Conservation (phyloP, 2,113 vertebrate species). For the Cyanoramphus novaezelandiae region DNA sequence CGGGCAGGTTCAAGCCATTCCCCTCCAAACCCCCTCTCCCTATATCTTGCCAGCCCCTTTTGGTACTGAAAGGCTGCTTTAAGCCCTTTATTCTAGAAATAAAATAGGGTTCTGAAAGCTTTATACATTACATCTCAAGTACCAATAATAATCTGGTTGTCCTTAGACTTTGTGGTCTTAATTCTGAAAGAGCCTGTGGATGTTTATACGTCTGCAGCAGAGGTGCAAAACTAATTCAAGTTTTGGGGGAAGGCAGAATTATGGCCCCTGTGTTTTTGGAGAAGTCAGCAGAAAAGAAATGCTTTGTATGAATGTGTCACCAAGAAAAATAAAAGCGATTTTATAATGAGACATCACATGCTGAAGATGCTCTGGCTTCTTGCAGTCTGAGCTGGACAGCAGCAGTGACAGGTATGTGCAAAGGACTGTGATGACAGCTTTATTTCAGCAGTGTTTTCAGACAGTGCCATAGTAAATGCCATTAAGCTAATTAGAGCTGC, state of each 20-base stretch:
- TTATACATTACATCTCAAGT: background rate
- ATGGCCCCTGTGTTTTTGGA: background rate
- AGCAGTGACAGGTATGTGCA: background rate
- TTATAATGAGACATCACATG: background rate
- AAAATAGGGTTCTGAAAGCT: background rate
- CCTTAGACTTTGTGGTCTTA: background rate
- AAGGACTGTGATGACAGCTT: background rate
- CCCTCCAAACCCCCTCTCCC: background rate
- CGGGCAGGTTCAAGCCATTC: background rate
- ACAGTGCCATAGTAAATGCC: background rate
- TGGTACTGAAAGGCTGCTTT: background rate
- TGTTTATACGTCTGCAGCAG: background rate
- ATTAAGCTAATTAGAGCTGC: background rate
- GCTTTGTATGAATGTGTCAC: background rate
- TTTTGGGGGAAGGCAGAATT: background rate
- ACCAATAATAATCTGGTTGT: background rate
- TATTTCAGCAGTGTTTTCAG: background rate
- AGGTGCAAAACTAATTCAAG: background rate
- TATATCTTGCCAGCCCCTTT: background rate
- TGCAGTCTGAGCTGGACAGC: background rate
- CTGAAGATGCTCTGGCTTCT: background rate
- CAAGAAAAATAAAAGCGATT: background rate
- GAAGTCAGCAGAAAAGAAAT: background rate
- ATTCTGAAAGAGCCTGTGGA: background rate
- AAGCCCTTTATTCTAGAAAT: background rate